phyloP scores from a whole-genome alignment of 2,888 invertebrate genomes.

The Uropetala carovei region DNA sequence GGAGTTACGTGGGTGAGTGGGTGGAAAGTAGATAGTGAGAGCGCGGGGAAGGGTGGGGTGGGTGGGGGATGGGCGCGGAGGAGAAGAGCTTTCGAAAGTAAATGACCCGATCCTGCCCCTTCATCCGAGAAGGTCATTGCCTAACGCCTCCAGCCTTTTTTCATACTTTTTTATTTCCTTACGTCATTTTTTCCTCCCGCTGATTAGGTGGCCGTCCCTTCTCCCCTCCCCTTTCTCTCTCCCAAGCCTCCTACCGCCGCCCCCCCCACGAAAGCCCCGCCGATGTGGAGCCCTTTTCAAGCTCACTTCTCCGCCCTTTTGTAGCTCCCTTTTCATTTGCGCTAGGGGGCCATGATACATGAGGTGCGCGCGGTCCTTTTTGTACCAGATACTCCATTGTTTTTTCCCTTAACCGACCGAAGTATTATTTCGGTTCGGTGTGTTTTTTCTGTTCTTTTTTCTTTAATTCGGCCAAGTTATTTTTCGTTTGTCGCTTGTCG shows the following conservation, averaged over 20 bases:
- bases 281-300: no score
- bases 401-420: no score
- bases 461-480: no score
- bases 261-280: neutral
- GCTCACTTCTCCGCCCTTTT: no score
- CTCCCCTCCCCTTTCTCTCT: neutral
- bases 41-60: neutral
- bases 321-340: no score
- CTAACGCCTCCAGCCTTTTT: neutral
- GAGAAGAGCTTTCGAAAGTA: constrained; percentile 22
- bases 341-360: no score
- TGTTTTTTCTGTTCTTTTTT: no score
- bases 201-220: neutral
- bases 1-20: neutral
- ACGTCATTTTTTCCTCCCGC: neutral
- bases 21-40: neutral
- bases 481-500: no score
- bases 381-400: no score
- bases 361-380: no score
- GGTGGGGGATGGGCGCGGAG: no score
- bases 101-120: constrained; percentile 51
- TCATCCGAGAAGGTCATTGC: constrained; percentile 33
- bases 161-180: neutral
- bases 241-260: neutral
- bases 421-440: no score